phyloP scores from a whole-genome alignment of 1,140 invertebrate species.

The Hormaphis cornu region DNA sequence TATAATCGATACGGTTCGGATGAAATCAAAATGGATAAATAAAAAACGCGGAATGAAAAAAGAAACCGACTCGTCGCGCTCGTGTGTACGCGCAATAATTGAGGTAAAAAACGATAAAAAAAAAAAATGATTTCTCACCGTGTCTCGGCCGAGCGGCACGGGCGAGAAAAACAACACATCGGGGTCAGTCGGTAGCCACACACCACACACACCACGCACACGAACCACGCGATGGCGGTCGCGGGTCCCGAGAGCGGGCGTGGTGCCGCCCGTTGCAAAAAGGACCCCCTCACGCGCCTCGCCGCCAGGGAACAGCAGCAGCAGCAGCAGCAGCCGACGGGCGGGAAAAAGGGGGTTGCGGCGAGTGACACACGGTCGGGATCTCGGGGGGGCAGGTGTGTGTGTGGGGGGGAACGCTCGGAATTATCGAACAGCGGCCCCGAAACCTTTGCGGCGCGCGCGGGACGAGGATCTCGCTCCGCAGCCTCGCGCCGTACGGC shows the following conservation, averaged over 20 bases:
- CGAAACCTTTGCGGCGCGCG: constrained; percentile 24
- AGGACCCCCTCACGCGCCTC: too few relatives aligned
- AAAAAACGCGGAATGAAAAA: too few relatives aligned
- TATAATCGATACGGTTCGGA: too few relatives aligned
- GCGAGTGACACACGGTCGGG: neutral
- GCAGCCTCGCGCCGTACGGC: constrained; percentile 14
- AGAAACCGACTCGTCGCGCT: too few relatives aligned
- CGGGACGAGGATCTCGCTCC: neutral
- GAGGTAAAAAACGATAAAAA: neutral
- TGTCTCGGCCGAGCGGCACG: neutral
- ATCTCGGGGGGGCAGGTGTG: neutral
- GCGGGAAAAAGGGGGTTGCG: neutral
- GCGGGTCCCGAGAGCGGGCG: constrained; percentile 5
- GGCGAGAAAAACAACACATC: neutral
- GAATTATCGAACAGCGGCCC: constrained; percentile 32
- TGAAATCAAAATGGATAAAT: too few relatives aligned
- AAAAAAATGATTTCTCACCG: neutral
- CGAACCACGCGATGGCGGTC: neutral
- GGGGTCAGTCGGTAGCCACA: neutral
- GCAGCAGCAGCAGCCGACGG: neutral
- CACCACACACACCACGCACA: neutral
- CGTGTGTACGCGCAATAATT: too few relatives aligned
- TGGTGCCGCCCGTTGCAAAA: constrained; percentile 24
- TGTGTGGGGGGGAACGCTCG: neutral
- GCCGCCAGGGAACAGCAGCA: neutral